phyloP scores from a whole-genome alignment of 1,140 invertebrate species.

The Drosophila sp. region DNA sequence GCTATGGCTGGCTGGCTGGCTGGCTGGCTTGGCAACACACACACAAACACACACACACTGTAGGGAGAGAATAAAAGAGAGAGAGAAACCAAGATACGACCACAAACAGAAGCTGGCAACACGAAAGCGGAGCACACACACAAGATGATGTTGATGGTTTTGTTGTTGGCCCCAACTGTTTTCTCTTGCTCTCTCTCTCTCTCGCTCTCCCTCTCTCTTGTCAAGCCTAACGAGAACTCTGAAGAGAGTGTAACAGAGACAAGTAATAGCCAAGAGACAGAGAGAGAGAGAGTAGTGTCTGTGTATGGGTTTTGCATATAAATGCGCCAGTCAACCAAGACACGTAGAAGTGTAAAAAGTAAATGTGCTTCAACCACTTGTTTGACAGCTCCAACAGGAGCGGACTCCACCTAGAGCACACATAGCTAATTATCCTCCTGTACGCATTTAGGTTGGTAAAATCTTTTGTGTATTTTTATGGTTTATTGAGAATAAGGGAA shows the following conservation, averaged over 20 bases:
- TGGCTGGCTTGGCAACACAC: slow-evolving; percentile 34
- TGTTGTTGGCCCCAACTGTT: slow-evolving; percentile 16
- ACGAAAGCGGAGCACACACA: slow-evolving; percentile 47
- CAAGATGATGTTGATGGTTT: slow-evolving; percentile 60
- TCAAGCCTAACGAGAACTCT: background rate
- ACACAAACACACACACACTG: slow-evolving; percentile 32
- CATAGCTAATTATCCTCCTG: too few species aligned
- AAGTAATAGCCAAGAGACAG: slow-evolving; percentile 7
- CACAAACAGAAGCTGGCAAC: slow-evolving; percentile 40
- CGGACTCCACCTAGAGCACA: background rate
- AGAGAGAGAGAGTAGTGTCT: slow-evolving; percentile 21
- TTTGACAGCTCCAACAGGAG: slow-evolving; percentile 53
- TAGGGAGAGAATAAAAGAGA: background rate
- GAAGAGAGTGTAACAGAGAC: slow-evolving; percentile 25
- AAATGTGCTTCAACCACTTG: slow-evolving; percentile 62
- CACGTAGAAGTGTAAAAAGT: slow-evolving; percentile 29
- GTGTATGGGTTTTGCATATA: slow-evolving; percentile 66
- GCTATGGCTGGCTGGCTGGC: slow-evolving; percentile 17
- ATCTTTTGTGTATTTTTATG: too few species aligned
- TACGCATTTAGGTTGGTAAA: too few species aligned
- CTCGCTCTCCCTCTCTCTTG: background rate
- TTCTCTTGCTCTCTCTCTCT: slow-evolving; percentile 1
- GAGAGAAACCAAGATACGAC: slow-evolving; percentile 9
- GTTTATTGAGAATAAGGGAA: too few species aligned
- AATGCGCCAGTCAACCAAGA: slow-evolving; percentile 47